Evolutionary conservation across 1,140 invertebrate species (phyloP).

Genomic region (Harpegnathos saltator): DNA sequence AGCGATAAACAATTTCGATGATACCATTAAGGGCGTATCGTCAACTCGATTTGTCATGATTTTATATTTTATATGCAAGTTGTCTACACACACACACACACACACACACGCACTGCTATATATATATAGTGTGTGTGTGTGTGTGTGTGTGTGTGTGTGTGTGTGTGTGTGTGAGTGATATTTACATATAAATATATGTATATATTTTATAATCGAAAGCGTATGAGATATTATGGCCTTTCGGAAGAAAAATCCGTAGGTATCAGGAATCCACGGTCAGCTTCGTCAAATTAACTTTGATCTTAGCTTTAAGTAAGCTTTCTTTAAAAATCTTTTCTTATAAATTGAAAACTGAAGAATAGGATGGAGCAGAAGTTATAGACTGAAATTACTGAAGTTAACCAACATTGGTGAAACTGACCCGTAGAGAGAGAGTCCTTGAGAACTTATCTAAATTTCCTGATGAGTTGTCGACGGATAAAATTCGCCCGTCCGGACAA

Average conservation of each 20-base stretch:
- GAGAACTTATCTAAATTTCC: constrained; percentile 29
- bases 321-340: not conserved
- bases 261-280: not conserved
- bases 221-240: constrained; percentile 1
- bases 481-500: constrained; percentile 17
- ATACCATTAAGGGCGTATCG: constrained; percentile 52
- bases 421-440: not conserved
- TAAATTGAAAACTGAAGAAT: not conserved
- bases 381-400: not conserved
- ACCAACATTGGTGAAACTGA: not conserved
- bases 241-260: constrained; percentile 5
- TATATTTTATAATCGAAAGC: constrained; percentile 16
- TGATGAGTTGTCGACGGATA: constrained; percentile 27
- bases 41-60: constrained; percentile 38
- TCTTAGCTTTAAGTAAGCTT: not conserved
- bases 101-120: too few species aligned
- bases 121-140: too few species aligned
- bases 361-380: not conserved
- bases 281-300: constrained; percentile 16
- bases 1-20: constrained; percentile 45
- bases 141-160: too few species aligned
- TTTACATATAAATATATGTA: constrained; percentile 45
- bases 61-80: constrained; percentile 15
- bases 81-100: constrained; percentile 2
- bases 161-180: not conserved